phyloP scores from a whole-genome alignment of 2,113 vertebrate genomes.

The Pao palembangensis region DNA sequence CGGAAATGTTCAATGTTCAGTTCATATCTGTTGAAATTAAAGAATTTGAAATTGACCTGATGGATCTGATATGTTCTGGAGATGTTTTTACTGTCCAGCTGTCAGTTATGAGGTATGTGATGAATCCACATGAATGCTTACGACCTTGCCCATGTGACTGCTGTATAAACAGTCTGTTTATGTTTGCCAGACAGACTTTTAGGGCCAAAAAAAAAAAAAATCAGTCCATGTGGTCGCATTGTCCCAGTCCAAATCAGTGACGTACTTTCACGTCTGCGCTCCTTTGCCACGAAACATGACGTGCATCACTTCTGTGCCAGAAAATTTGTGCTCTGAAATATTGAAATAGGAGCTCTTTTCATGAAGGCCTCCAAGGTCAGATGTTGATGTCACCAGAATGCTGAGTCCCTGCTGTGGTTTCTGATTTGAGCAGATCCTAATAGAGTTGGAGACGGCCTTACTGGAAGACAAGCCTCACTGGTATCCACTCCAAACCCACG shows the following conservation, averaged over 20 bases:
- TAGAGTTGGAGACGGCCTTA: constrained; percentile 95
- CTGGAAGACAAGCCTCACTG: constrained; percentile 97
- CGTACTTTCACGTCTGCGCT: neutral
- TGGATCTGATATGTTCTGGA: too few species aligned
- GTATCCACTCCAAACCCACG: constrained; percentile 97
- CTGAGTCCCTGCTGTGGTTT: neutral
- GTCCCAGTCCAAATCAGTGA: neutral
- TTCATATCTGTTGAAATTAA: too few species aligned
- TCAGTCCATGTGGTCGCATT: neutral
- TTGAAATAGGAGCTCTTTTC: neutral
- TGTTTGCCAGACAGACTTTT: neutral
- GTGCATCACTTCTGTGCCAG: neutral
- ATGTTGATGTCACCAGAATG: neutral
- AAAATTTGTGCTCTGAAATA: neutral
- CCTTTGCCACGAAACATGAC: neutral
- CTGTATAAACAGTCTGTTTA: neutral
- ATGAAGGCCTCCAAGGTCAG: neutral
- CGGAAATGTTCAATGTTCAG: too few species aligned
- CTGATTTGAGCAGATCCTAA: constrained; percentile 82
- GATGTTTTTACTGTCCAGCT: too few species aligned
- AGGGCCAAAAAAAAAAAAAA: neutral
- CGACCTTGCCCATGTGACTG: neutral
- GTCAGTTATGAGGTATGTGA: too few species aligned
- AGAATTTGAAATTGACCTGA: too few species aligned
- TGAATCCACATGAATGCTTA: neutral